A percentile compares a stretch with the other conserved stretches of the same genome.
Evolutionary conservation across 2,113 vertebrate species (phyloP).

Genomic region (Murina feae): DNA sequence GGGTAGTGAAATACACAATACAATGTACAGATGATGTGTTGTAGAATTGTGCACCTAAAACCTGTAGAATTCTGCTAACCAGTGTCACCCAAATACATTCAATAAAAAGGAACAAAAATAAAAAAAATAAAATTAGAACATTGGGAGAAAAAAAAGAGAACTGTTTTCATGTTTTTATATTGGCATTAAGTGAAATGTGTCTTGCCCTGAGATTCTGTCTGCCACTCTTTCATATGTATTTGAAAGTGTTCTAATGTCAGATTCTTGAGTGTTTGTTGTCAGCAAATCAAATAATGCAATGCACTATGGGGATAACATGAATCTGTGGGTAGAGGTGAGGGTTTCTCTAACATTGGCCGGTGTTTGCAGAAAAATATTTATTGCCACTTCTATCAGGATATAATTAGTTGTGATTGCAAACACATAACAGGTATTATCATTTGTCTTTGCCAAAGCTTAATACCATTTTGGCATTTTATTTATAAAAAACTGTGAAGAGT

Average conservation of each 20-base stretch:
- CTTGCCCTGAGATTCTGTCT: slow-evolving; percentile 70
- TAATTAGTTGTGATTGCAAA: slow-evolving; percentile 39
- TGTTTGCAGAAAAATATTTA: slow-evolving; percentile 63
- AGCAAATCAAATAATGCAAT: slow-evolving; percentile 72
- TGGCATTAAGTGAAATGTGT: slow-evolving; percentile 54
- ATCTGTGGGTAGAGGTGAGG: slow-evolving; percentile 52
- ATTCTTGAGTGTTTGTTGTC: slow-evolving; percentile 71
- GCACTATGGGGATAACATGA: slow-evolving; percentile 34
- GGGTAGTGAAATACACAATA: neutral
- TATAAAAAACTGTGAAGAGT: neutral
- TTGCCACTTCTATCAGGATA: neutral
- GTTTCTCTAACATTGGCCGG: neutral
- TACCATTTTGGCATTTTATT: neutral
- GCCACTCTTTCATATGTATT: slow-evolving; percentile 67
- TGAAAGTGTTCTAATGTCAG: slow-evolving; percentile 79
- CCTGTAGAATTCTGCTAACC: neutral
- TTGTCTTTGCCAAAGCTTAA: neutral
- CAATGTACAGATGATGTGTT: neutral
- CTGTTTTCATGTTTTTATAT: slow-evolving; percentile 39
- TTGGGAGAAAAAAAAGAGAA: neutral
- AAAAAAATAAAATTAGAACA: neutral
- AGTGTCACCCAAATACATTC: neutral
- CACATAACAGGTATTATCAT: neutral
- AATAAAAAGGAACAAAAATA: neutral
- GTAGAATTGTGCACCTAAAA: neutral